phyloP scores from a whole-genome alignment of 1,140 invertebrate genomes.

The Lepidurus arcticus region DNA sequence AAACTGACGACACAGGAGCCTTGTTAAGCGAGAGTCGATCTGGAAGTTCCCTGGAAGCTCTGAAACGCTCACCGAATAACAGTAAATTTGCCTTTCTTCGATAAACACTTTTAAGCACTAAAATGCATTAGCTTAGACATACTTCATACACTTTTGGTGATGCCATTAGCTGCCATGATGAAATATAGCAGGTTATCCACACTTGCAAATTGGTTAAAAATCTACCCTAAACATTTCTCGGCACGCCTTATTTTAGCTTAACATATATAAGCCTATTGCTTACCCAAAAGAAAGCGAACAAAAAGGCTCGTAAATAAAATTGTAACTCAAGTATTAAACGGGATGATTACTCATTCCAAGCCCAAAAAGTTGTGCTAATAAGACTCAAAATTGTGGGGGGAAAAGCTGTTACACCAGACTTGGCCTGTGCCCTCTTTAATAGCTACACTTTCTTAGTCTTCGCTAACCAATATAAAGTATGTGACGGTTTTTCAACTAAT shows the following conservation, averaged over 20 bases:
- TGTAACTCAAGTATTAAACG: neutral
- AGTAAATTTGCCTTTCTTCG: no score
- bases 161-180: conserved; percentile 13
- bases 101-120: neutral
- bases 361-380: neutral
- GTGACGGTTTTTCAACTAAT: neutral
- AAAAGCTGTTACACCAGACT: neutral
- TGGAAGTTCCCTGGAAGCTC: no score
- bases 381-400: neutral
- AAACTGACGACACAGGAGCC: no score
- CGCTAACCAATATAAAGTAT: conserved; percentile 7
- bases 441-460: neutral
- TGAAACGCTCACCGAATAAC: no score
- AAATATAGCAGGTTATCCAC: conserved; percentile 1
- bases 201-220: conserved; percentile 15
- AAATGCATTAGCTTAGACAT: neutral
- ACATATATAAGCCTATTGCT: neutral
- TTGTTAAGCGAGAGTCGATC: no score
- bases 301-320: neutral
- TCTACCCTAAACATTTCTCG: neutral
- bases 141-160: conserved; percentile 12
- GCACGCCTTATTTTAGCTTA: neutral
- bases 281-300: neutral
- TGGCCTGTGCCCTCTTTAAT: neutral
- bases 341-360: neutral